phyloP scores from a whole-genome alignment of 2,113 vertebrate species.

The Hemiprocne comata region DNA sequence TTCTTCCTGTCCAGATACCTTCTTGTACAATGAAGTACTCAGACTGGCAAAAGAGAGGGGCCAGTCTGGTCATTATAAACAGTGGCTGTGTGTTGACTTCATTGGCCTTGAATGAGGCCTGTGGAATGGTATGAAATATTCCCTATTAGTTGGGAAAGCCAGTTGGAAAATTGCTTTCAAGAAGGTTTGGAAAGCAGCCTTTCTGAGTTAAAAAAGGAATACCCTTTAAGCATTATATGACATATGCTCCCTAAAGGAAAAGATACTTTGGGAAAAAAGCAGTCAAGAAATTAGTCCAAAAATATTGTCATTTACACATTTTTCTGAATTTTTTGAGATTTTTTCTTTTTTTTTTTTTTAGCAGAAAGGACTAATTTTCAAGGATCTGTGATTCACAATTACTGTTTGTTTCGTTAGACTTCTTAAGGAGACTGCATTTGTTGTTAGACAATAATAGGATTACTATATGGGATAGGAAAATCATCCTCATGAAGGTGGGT shows the following conservation, averaged over 20 bases:
- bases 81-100: neutral
- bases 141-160: neutral
- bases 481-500: neutral
- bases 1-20: conserved; percentile 1
- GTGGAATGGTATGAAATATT: neutral
- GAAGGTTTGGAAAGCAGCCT: neutral
- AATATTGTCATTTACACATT: neutral
- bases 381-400: neutral
- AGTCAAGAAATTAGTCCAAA: neutral
- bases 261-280: neutral
- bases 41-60: neutral
- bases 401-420: neutral
- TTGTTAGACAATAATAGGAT: neutral
- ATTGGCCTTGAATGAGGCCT: neutral
- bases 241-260: neutral
- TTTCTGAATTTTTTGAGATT: neutral
- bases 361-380: neutral
- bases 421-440: neutral
- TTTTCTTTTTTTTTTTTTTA: neutral
- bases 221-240: neutral
- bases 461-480: neutral
- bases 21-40: neutral
- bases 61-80: neutral
- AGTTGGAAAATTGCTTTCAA: neutral
- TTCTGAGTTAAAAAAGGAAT: neutral